A percentile compares a stretch with the other conserved stretches of the same genome.
Evolutionary conservation across 2,113 vertebrate genomes (phyloP).

Genomic region (Aegotheles bennettii): DNA sequence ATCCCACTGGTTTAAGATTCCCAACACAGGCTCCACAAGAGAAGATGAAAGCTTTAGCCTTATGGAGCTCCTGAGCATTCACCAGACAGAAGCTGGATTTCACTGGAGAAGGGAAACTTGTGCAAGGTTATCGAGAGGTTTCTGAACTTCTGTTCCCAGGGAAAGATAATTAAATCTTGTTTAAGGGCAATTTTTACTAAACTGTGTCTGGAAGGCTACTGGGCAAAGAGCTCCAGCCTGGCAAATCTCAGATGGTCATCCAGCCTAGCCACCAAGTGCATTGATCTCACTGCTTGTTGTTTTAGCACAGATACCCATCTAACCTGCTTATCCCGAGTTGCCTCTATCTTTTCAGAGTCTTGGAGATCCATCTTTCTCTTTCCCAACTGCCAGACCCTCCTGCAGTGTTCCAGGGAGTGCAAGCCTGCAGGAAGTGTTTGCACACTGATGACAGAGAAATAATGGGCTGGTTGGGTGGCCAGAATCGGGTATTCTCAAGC

Average conservation of each 20-base stretch:
- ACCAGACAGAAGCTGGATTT: not conserved
- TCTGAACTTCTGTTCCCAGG: not conserved
- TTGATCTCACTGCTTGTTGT: not conserved
- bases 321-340: not conserved
- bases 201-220: not conserved
- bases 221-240: not conserved
- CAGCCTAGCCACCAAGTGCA: not conserved
- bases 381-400: not conserved
- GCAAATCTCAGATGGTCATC: not conserved
- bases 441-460: not conserved
- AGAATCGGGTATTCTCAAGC: not conserved
- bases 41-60: not conserved
- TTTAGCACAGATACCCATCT: not conserved
- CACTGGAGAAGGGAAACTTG: not conserved
- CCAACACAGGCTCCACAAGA: not conserved
- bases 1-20: not conserved
- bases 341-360: not conserved
- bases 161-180: not conserved
- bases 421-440: not conserved
- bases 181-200: not conserved
- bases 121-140: not conserved
- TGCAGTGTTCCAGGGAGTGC: fast-evolving
- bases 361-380: not conserved
- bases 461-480: not conserved
- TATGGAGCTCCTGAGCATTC: not conserved